Conservation (phyloP, 2,113 vertebrate genomes). For the Pomatorhinus ruficollis region DNA sequence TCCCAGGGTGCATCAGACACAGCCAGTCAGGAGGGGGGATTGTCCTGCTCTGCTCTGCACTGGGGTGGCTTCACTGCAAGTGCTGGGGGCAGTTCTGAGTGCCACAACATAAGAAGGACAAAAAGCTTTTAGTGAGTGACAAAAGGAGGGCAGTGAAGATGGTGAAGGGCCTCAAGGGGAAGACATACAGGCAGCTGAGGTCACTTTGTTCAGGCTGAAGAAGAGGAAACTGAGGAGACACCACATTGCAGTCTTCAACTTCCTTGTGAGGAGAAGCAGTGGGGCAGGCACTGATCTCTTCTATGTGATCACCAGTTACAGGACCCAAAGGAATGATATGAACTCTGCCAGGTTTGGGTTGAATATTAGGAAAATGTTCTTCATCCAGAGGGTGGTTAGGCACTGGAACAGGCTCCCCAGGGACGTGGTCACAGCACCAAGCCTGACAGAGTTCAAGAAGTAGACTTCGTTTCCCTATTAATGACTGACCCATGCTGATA, state of each 20-base stretch:
- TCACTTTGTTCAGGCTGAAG: not conserved
- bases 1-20: too few relatives aligned
- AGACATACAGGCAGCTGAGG: not conserved
- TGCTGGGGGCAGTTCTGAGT: not conserved
- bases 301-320: not conserved
- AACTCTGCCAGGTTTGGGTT: not conserved
- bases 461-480: not conserved
- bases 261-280: not conserved
- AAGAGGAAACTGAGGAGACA: not conserved
- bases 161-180: not conserved
- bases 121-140: not conserved
- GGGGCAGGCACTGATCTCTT: not conserved
- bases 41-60: rapidly evolving
- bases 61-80: rapidly evolving
- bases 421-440: too few relatives aligned
- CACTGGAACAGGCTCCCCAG: not conserved
- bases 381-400: rapidly evolving
- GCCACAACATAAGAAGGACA: not conserved
- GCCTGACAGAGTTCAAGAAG: not conserved
- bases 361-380: not conserved
- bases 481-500: rapidly evolving
- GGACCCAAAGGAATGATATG: not conserved
- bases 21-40: rapidly evolving
- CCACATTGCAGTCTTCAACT: not conserved
- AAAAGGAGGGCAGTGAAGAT: not conserved